Evolutionary conservation across 2,797 vertebrate genomes (phyloP), one percentile per base, ranked within the genome.

Genomic region (Sarcophilus harrisii): DNA sequence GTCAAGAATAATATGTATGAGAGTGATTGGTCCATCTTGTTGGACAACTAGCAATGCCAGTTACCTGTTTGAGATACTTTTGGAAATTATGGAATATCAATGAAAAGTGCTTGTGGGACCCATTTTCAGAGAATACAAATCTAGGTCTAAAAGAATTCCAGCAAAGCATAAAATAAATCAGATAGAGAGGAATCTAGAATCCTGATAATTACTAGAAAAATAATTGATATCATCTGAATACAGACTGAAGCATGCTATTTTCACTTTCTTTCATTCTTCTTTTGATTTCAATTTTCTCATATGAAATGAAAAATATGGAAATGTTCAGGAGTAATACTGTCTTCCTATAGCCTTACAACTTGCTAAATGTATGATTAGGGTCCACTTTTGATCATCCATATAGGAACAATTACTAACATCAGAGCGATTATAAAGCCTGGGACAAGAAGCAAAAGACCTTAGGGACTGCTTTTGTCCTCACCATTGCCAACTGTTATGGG

Each of bases 1-100:
- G 62, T 52, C 87, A 96, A 94, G 94, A 93, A 92, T 91, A 95
- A 95, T 13, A 52, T 95, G 94, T 92, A 93, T 95, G 62, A 58
- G 30, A 91, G 90, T 93, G 91, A 62, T 91, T 81, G 60, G 30
- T 91, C 92, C 73, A 90, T 91, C 58, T 29, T n/a, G 0, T 62
- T 87, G 81, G 92, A 95, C 90, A 92, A 95, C 95, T 58, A 94
- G 9, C n/a, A 49, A 59, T 24, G 4, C 30, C 12, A 81, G 21
- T 52, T 49, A 93, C 54, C 8, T 59, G 5, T 94, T 55, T 16
- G 5, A 95, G n/a, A 87, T 30, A 95, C 29, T 95, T 38, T 4
- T 45, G 3, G 2, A 45, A 57, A 9, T 92, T 93, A 94, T 0
- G 95, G 92, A 95, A 96, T 91, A 91, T 94, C 90, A 95, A 27